These are phyloP conservation scores for Actinostola sp. DNA, from an alignment of 92 coral and sea anemone species.

Conservation along the genomic window DNA sequence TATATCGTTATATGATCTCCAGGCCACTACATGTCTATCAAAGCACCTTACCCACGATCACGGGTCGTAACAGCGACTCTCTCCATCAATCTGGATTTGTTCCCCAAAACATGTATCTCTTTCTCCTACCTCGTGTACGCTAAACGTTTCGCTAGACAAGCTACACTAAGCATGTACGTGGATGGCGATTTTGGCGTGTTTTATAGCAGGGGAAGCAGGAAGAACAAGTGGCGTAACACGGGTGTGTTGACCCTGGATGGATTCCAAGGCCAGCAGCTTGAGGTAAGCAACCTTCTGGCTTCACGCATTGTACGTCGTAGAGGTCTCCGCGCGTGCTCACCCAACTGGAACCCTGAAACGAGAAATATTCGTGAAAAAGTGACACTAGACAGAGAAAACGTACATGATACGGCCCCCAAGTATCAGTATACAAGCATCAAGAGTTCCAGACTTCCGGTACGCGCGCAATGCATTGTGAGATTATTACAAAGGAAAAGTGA, in stretches of 20 bases:
- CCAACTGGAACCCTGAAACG: no score
- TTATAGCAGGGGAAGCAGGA: neutral
- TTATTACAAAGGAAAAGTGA: no score
- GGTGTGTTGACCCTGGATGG: neutral
- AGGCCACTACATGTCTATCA: neutral
- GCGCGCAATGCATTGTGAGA: no score
- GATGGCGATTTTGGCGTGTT: neutral
- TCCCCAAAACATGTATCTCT: neutral
- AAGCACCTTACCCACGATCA: neutral
- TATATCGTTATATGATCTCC: no score
- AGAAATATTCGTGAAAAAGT: no score
- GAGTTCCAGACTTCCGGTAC: no score
- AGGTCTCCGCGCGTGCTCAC: no score
- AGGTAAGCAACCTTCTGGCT: no score
- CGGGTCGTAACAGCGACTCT: neutral
- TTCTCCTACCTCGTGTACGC: neutral
- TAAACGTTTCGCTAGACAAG: conserved; percentile 1
- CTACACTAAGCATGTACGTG: neutral
- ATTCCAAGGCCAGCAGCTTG: conserved; percentile 1
- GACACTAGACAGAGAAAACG: no score
- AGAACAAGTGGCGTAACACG: neutral
- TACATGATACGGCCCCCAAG: no score
- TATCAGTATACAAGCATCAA: no score
- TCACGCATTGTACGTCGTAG: no score
- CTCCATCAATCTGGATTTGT: neutral